A percentile compares a stretch with the other conserved stretches of the same genome.
phyloP scores from a whole-genome alignment of 2,797 vertebrate species.

The Enteromius afrohamiltoni region DNA sequence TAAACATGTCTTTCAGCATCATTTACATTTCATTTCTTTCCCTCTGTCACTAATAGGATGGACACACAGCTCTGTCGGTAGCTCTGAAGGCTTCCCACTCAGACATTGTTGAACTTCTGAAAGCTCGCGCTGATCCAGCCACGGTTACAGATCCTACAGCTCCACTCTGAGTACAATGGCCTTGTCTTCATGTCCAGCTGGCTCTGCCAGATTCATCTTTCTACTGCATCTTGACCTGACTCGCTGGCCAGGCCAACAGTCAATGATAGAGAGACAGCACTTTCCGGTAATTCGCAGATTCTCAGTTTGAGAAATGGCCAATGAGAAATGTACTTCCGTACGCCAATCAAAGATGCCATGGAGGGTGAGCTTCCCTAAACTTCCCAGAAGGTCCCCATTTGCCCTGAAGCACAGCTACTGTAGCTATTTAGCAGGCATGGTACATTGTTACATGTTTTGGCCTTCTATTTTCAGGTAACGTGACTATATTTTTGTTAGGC shows the following conservation, averaged over 20 bases:
- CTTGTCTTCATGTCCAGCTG: constrained; percentile 39
- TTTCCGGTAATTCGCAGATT: constrained; percentile 41
- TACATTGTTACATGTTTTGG: constrained; percentile 62
- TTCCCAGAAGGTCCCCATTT: constrained; percentile 40
- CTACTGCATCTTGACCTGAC: constrained; percentile 46
- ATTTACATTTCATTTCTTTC: constrained; percentile 20
- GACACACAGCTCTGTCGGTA: constrained; percentile 72
- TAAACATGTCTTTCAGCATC: not conserved
- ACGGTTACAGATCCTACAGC: constrained; percentile 54
- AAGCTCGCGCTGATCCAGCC: constrained; percentile 59
- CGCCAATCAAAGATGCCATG: constrained; percentile 40
- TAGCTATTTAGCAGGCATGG: constrained; percentile 53
- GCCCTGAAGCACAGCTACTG: constrained; percentile 53
- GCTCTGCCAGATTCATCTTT: constrained; percentile 55
- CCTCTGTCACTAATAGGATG: constrained; percentile 66
- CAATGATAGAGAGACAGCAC: constrained; percentile 59
- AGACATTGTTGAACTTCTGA: constrained; percentile 77
- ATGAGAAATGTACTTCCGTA: constrained; percentile 39
- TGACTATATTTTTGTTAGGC: constrained; percentile 73
- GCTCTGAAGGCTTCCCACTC: constrained; percentile 73
- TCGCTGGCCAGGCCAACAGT: constrained; percentile 61
- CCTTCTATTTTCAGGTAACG: constrained; percentile 66
- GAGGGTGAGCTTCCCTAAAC: constrained; percentile 43
- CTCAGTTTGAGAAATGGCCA: constrained; percentile 29
- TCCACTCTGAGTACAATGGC: constrained; percentile 66